Evolutionary conservation across 2,797 vertebrate species (phyloP).

Genomic region (Gymnopithys bicolor): DNA sequence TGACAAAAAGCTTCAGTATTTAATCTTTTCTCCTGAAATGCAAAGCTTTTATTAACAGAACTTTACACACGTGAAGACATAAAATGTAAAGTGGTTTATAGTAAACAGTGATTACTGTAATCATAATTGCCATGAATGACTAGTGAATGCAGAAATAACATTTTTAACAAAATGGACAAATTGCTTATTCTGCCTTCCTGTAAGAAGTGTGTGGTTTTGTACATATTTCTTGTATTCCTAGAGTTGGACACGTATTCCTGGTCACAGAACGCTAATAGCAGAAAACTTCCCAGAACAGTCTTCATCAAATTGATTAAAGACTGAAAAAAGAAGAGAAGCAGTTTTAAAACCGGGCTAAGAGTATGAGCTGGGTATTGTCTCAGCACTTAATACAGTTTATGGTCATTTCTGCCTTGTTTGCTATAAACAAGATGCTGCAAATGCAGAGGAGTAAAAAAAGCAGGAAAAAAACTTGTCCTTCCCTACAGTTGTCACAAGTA

Average conservation of each 20-base stretch:
- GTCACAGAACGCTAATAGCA: not conserved
- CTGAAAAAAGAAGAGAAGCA: not conserved
- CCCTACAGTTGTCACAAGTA: not conserved
- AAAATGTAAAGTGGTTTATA: conserved; percentile 22
- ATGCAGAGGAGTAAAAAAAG: not conserved
- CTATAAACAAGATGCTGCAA: not conserved
- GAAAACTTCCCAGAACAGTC: not conserved
- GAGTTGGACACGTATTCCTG: not conserved
- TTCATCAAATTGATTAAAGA: not conserved
- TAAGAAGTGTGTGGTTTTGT: not conserved
- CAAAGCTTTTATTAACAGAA: not conserved
- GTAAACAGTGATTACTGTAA: not conserved
- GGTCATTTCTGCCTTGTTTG: not conserved
- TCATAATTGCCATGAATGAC: conserved; percentile 9
- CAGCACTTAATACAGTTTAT: not conserved
- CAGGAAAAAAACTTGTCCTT: not conserved
- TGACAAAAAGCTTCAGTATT: not conserved
- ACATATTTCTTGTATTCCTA: not conserved
- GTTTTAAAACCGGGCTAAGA: not conserved
- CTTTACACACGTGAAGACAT: not conserved
- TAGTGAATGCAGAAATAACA: not conserved
- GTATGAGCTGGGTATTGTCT: not conserved
- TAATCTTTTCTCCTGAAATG: not conserved
- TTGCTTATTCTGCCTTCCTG: not conserved
- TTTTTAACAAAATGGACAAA: not conserved